phyloP scores from a whole-genome alignment of 1,140 invertebrate genomes.

The Drosophila chauvacae region DNA sequence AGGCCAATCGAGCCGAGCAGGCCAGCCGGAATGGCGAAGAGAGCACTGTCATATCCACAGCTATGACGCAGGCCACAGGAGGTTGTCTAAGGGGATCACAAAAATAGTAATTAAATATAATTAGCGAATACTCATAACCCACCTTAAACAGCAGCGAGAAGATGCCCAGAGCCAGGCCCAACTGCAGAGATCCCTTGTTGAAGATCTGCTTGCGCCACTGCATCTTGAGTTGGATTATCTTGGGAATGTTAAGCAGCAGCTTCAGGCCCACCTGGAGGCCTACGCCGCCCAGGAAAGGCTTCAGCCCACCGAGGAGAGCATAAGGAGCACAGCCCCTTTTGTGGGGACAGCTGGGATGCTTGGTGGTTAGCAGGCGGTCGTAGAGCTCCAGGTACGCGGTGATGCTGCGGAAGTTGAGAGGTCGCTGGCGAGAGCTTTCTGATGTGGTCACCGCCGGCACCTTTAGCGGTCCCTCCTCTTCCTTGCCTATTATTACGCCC shows the following conservation, averaged over 20 bases:
- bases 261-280: conserved; percentile 87
- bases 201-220: conserved; percentile 85
- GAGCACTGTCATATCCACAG: conserved; percentile 86
- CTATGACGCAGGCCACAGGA: conserved; percentile 87
- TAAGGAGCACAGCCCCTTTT: conserved; percentile 87
- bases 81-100: conserved; percentile 75
- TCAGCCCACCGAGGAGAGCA: conserved; percentile 85
- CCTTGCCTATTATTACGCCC: conserved; percentile 87
- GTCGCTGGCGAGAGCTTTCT: conserved; percentile 12
- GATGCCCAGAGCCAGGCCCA: conserved; percentile 87
- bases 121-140: conserved; percentile 15
- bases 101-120: too few species aligned
- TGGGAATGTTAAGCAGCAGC: conserved; percentile 80
- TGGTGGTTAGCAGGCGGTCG: conserved; percentile 61
- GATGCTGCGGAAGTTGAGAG: conserved; percentile 38
- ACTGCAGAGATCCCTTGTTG: conserved; percentile 86
- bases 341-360: conserved; percentile 87
- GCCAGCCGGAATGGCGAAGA: conserved; percentile 87
- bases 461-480: conserved; percentile 85
- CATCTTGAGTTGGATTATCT: conserved; percentile 85
- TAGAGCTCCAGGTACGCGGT: conserved; percentile 52
- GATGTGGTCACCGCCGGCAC: conserved; percentile 10
- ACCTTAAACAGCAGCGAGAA: conserved; percentile 88
- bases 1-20: conserved; percentile 87
- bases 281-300: conserved; percentile 87